Conservation (phyloP, 2,888 invertebrate species). For the Drosophila planitibia region DNA sequence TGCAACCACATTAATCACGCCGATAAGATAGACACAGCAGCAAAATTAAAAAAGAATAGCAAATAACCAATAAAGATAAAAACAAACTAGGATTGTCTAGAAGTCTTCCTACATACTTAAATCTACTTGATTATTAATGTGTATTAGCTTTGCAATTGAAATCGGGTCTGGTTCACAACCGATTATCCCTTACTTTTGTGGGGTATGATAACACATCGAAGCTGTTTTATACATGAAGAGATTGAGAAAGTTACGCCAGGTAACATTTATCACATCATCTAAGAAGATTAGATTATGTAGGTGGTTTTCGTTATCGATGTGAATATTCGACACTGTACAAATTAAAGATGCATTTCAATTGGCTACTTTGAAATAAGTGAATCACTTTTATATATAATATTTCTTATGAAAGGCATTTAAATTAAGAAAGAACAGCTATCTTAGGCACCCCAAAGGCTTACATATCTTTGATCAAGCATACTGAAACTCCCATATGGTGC, state of each 20-base stretch:
- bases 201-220: background rate
- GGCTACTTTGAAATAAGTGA: background rate
- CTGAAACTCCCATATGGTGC: conserved; percentile 97
- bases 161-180: background rate
- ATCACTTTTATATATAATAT: background rate
- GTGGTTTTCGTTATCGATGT: conserved; percentile 86
- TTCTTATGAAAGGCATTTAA: background rate
- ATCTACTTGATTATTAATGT: background rate
- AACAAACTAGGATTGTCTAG: background rate
- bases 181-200: background rate
- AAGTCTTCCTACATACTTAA: background rate
- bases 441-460: background rate
- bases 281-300: conserved; percentile 76
- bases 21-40: background rate
- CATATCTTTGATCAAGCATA: background rate
- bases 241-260: background rate
- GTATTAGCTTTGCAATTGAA: background rate
- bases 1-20: background rate
- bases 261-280: background rate
- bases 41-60: background rate
- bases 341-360: background rate
- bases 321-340: background rate
- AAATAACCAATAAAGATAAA: background rate
- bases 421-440: background rate
- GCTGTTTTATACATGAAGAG: background rate